Evolutionary conservation across 2,888 invertebrate species (phyloP), one percentile per base, ranked within the genome.

Genomic region (Folsomia manolachei): DNA sequence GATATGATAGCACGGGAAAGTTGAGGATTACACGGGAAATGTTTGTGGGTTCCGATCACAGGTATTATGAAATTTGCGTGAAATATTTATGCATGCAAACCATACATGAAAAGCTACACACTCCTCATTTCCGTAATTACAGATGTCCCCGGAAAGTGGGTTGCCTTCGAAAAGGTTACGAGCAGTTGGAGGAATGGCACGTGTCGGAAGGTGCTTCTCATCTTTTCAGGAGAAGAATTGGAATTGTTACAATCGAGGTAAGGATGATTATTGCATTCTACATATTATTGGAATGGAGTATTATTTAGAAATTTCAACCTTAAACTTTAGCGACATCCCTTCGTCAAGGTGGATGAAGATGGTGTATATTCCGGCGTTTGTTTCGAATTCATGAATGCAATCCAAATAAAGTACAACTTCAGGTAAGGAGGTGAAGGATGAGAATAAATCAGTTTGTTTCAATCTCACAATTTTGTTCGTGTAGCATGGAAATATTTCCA

Each of bases 391-490:
- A 24, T 80, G n/a, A 14, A 71, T 1, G 72, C 78, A 1, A n/a
- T 80, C 1, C 62, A 71, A 19, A 24, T 19, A 1, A 79, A 79
- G 56, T 77, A 78, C 60, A 79, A 80, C 63, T 77, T 79, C 25
- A 75, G 75, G 80, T 80, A 69, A 27, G 39, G 27, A 27, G n/a
- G n/a, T n/a, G n/a, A n/a, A n/a, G n/a, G n/a, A n/a, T n/a, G n/a
- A n/a, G n/a, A n/a, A n/a, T n/a, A n/a, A n/a, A n/a, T n/a, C n/a
- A n/a, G 26, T 26, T 11, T 19, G 2, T 66, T 51, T 9, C 9
- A 19, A n/a, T n/a, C 11, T 63, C 21, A 27, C 4, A 27, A 21
- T 24, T 27, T 27, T 63, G 27, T 25, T 18, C 14, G 9, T 53
- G 0, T 51, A 79, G 79, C 23, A 71, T 72, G 25, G 23, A 27